Conservation (phyloP, 2,888 invertebrate species). For the Crepidodera aurea region DNA sequence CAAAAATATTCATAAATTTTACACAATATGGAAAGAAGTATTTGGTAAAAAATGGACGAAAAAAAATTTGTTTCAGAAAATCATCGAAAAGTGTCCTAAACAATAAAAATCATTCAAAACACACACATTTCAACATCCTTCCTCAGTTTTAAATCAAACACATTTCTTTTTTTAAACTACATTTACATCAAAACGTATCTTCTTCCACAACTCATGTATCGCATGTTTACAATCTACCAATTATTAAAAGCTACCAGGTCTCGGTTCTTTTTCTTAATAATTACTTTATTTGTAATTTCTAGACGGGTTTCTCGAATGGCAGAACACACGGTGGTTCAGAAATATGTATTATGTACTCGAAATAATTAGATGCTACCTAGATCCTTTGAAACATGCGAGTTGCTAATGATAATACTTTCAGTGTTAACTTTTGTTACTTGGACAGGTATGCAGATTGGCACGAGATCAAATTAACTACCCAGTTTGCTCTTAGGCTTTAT, state of each 20-base stretch:
- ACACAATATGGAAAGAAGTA: no score
- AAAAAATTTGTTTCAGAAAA: no score
- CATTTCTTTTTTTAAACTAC: no score
- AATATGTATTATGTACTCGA: neutral
- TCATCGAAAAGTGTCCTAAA: no score
- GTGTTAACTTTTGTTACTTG: neutral
- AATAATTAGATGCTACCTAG: neutral
- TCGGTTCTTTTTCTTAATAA: neutral
- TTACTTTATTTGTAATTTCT: conserved; percentile 1
- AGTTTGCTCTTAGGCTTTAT: neutral
- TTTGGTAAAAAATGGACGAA: no score
- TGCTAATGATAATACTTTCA: neutral
- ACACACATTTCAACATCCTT: no score
- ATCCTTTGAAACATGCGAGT: neutral
- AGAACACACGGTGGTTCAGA: neutral
- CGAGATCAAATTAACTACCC: neutral
- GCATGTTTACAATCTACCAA: neutral
- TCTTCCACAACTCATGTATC: neutral
- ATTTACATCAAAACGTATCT: neutral
- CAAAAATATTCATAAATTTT: neutral
- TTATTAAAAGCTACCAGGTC: conserved; percentile 2
- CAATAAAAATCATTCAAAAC: neutral
- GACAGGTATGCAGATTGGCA: neutral
- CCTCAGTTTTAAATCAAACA: no score
- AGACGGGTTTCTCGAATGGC: neutral